Base-by-base conservation (phyloP, 2,797 vertebrate genomes). In the Aplochiton taeniatus region DNA sequence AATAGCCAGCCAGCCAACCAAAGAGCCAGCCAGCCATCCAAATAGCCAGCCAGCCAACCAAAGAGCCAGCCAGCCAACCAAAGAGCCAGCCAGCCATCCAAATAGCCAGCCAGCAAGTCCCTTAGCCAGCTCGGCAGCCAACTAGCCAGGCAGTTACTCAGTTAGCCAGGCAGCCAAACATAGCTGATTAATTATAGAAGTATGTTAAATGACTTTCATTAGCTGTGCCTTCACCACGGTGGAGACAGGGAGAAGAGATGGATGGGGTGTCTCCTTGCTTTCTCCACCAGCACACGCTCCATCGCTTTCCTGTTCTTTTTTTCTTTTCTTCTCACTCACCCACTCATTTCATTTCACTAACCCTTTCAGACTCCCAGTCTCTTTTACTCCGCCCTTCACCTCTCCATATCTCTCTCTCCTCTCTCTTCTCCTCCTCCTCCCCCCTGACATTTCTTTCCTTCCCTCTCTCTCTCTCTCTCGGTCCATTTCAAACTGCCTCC, bases 191-290 rank as follows among this genome's bases (percentile, higher is more conserved):
- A 96, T 97, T 96, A 96, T 96, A 94, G 90, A 96, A 95, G 93
- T 93, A 93, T 93, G 91, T 95, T 95, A 95, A 95, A 96, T 96
- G 94, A 94, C 94, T 95, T 95, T 95, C 94, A 94, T 96, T 95
- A 95, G 91, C 87, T 90, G 85, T 31, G 85, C 81, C 85, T 83
- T 78, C 86, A 90, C 90, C 81, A 88, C 82, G 85, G 86, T 86
- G 83, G 76, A 86, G 87, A 89, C 80, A 73, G 58, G 77, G 77
- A 88, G 91, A 90, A 85, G 87, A 88, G 60, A 79, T 79, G 90
- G 91, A 93, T 94, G 89, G 91, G 61, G 69, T 70, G 72, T 78
- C 90, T 91, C 73, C 61, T 76, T 85, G 77, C 76, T 79, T 88
- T 87, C 88, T 82, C 78, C 0, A 41, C 87, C 84, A 83, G 77